A percentile compares a stretch with the other conserved stretches of the same genome.
These are phyloP conservation scores for Triplophysa siluroides DNA, from an alignment of 2,113 vertebrate species.

Conservation along the genomic window DNA sequence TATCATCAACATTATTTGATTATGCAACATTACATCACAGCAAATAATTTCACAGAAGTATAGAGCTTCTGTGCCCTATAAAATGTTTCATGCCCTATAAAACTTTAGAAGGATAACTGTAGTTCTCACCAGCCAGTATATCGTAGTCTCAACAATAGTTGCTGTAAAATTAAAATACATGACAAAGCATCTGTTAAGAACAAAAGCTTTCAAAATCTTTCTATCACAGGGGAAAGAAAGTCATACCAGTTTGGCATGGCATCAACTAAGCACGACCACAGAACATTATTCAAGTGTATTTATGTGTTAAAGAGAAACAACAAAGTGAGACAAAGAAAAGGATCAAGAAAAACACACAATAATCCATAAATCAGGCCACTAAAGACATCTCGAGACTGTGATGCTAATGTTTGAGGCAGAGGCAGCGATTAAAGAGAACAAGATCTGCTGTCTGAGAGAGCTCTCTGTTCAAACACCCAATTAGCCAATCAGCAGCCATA, in stretches of 20 bases:
- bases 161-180: too few species aligned
- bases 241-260: too few species aligned
- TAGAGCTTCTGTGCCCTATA: too few species aligned
- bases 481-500: conserved; percentile 51
- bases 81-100: neutral
- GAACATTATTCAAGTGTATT: neutral
- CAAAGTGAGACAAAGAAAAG: conserved; percentile 1
- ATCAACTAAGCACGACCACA: neutral
- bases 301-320: conserved; percentile 14
- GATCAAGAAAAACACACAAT: conserved; percentile 46
- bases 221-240: too few species aligned
- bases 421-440: conserved; percentile 8
- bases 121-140: neutral
- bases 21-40: neutral
- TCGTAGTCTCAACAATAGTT: too few species aligned
- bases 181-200: too few species aligned
- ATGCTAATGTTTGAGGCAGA: conserved; percentile 35
- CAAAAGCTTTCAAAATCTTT: too few species aligned
- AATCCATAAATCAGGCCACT: conserved; percentile 86
- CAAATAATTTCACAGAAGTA: neutral
- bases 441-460: conserved; percentile 34
- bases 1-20: neutral
- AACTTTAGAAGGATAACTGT: neutral
- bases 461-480: conserved; percentile 36
- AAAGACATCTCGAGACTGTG: conserved; percentile 84